These are phyloP conservation scores for Blastobasis adustella DNA, from an alignment of 2,888 invertebrate species.

Conservation along the genomic window DNA sequence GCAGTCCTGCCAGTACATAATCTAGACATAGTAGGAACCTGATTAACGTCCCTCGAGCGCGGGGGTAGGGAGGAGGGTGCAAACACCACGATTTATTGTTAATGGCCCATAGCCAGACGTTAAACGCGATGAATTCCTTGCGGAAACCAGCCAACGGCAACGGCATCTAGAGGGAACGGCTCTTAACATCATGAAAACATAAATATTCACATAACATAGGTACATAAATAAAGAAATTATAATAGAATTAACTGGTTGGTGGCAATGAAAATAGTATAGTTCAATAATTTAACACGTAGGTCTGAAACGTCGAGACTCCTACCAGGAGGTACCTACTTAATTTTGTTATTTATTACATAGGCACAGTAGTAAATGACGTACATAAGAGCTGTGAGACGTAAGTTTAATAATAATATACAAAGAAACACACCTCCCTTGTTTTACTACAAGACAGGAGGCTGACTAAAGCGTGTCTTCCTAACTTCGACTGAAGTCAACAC, in stretches of 20 bases:
- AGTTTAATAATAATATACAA: too few relatives aligned
- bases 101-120: slow-evolving; percentile 53
- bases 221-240: slow-evolving; percentile 6
- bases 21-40: slow-evolving; percentile 55
- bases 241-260: not conserved
- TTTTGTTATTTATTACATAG: too few relatives aligned
- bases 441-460: not conserved
- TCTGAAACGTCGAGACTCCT: too few relatives aligned
- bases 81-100: slow-evolving; percentile 65
- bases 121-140: slow-evolving; percentile 50
- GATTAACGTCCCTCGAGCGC: slow-evolving; percentile 55
- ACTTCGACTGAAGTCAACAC: not conserved
- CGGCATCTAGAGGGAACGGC: slow-evolving; percentile 15
- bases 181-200: too few relatives aligned
- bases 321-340: too few relatives aligned
- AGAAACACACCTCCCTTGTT: too few relatives aligned
- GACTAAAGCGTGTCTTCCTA: slow-evolving; percentile 24
- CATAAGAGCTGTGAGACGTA: too few relatives aligned
- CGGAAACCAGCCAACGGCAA: slow-evolving; percentile 26
- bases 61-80: slow-evolving; percentile 34
- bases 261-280: too few relatives aligned
- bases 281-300: too few relatives aligned
- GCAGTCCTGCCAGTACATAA: slow-evolving; percentile 23
- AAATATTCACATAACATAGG: too few relatives aligned
- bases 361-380: too few relatives aligned